phyloP scores from a whole-genome alignment of 2,113 vertebrate genomes.

The Baryphthengus martii region DNA sequence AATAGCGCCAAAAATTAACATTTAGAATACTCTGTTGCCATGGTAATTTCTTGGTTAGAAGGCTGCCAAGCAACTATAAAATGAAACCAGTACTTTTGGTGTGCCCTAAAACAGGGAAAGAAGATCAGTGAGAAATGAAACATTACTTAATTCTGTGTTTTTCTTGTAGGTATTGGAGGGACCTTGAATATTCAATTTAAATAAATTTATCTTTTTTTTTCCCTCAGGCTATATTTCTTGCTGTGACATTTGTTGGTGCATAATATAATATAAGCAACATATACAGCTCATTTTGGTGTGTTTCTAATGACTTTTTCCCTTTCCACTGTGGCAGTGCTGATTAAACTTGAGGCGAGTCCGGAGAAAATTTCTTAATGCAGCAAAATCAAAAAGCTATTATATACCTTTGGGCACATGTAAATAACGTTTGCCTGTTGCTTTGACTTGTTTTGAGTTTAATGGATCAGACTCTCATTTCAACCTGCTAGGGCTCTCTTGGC shows the following conservation, averaged over 20 bases:
- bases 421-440: neutral
- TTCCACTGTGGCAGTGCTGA: neutral
- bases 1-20: slow-evolving; percentile 1
- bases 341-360: neutral
- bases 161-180: neutral
- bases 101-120: neutral
- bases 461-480: neutral
- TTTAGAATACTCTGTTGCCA: neutral
- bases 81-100: slow-evolving; percentile 23
- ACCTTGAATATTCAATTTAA: neutral
- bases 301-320: neutral
- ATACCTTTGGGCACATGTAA: neutral
- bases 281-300: neutral
- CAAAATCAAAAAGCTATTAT: neutral
- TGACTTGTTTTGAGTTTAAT: neutral
- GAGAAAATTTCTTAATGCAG: neutral
- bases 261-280: neutral
- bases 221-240: neutral
- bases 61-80: slow-evolving; percentile 8
- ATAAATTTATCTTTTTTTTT: neutral
- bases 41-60: slow-evolving; percentile 11
- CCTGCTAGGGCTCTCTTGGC: neutral
- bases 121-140: neutral
- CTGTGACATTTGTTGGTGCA: neutral
- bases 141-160: neutral